These are phyloP conservation scores for Melanostigma gelatinosum DNA, from an alignment of 2,113 vertebrate species.

Conservation along the genomic window DNA sequence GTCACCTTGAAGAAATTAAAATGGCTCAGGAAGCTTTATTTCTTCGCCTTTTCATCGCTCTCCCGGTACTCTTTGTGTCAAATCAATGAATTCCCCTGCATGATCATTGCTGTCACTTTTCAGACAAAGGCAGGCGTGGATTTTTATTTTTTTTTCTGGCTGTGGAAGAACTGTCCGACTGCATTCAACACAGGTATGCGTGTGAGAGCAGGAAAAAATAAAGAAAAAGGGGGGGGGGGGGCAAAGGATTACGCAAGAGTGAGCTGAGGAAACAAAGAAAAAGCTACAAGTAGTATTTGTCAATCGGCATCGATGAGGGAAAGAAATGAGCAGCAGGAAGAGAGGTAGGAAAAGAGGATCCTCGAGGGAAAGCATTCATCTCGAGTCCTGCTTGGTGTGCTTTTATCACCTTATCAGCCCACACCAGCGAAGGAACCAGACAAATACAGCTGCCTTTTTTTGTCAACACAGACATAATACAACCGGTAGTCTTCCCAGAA, in stretches of 20 bases:
- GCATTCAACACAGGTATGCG: slow-evolving; percentile 22
- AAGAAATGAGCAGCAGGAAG: slow-evolving; percentile 22
- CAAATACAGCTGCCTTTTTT: slow-evolving; percentile 39
- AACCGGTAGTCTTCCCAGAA: slow-evolving; percentile 32
- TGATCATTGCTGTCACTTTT: slow-evolving; percentile 36
- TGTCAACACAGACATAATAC: slow-evolving; percentile 53
- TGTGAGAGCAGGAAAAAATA: background rate
- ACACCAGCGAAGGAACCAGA: slow-evolving; percentile 29
- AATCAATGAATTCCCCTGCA: slow-evolving; percentile 33
- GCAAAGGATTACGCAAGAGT: slow-evolving; percentile 9
- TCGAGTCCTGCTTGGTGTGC: slow-evolving; percentile 48
- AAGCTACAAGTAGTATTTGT: slow-evolving; percentile 50
- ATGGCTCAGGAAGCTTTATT: slow-evolving; percentile 4
- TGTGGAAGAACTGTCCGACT: slow-evolving; percentile 8
- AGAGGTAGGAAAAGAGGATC: slow-evolving; percentile 18
- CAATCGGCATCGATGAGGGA: slow-evolving; percentile 35
- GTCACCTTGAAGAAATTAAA: slow-evolving; percentile 23
- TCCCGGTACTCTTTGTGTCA: slow-evolving; percentile 2
- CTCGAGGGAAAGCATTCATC: slow-evolving; percentile 55
- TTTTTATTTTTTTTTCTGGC: background rate
- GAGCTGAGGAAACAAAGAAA: slow-evolving; percentile 39
- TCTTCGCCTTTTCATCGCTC: slow-evolving; percentile 8
- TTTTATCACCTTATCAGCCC: slow-evolving; percentile 59
- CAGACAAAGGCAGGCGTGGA: slow-evolving; percentile 34
- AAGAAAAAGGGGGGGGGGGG: background rate